These are phyloP conservation scores for Neoitamus cyanurus DNA, from an alignment of 2,888 invertebrate genomes.

Conservation along the genomic window DNA sequence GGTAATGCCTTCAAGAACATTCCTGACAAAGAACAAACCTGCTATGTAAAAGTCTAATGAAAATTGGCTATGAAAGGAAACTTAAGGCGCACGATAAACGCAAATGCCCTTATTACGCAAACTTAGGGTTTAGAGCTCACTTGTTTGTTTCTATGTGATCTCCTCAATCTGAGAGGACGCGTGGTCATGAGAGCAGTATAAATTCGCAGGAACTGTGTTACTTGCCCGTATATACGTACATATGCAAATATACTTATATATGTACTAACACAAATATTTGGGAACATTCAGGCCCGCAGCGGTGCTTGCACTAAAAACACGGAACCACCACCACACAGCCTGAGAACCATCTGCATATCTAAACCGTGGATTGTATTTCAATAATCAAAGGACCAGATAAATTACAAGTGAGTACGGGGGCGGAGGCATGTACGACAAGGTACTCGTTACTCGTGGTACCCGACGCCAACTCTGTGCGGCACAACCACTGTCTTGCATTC, in stretches of 20 bases:
- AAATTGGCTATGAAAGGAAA: not conserved
- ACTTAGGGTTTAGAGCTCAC: not conserved
- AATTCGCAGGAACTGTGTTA: not conserved
- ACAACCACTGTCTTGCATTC: not conserved
- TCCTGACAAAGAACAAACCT: not conserved
- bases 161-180: not conserved
- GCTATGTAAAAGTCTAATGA: not conserved
- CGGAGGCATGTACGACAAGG: not conserved
- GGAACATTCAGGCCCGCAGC: not conserved
- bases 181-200: not conserved
- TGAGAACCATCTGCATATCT: not conserved
- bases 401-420: not conserved
- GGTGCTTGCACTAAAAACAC: not conserved
- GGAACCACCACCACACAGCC: not conserved
- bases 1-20: not conserved
- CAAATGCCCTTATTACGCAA: not conserved
- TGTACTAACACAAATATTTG: not conserved
- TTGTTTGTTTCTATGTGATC: not conserved
- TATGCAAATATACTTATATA: not conserved
- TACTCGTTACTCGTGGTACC: not conserved
- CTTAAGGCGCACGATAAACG: not conserved
- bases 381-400: constrained; percentile 14
- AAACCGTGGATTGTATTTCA: constrained; percentile 19
- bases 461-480: not conserved
- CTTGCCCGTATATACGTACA: not conserved